Evolutionary conservation across 2,797 vertebrate species (phyloP).

Genomic region (Triplophysa bombifrons): DNA sequence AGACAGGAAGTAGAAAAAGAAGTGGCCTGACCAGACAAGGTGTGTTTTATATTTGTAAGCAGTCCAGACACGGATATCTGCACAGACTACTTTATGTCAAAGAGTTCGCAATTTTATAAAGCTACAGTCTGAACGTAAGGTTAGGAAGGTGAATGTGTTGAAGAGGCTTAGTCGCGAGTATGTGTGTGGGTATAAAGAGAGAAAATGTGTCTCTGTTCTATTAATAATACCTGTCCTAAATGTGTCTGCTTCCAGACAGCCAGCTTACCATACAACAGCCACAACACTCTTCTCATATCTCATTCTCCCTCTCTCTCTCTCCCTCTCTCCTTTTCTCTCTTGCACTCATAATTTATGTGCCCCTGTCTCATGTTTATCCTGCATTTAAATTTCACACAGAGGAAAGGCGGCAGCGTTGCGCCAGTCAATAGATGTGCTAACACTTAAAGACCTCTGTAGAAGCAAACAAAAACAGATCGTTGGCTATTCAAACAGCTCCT

Average conservation of each 20-base stretch:
- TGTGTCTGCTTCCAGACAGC: constrained; percentile 66
- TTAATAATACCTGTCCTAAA: constrained; percentile 67
- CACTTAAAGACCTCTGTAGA: constrained; percentile 57
- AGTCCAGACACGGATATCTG: constrained; percentile 6
- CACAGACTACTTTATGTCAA: background rate
- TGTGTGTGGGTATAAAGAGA: background rate
- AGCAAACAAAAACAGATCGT: constrained; percentile 59
- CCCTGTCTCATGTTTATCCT: constrained; percentile 61
- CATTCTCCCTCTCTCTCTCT: background rate
- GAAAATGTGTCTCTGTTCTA: constrained; percentile 55
- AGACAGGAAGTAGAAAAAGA: background rate
- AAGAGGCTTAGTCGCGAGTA: background rate
- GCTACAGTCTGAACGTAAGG: constrained; percentile 18
- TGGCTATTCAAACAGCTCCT: constrained; percentile 51
- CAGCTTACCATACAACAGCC: constrained; percentile 30
- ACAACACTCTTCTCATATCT: constrained; percentile 13
- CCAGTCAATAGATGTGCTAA: constrained; percentile 60
- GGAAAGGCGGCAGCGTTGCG: constrained; percentile 57
- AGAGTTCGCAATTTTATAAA: constrained; percentile 8
- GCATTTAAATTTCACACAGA: constrained; percentile 67
- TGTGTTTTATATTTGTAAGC: constrained; percentile 8
- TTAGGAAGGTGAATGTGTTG: constrained; percentile 12
- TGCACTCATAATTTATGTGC: constrained; percentile 53
- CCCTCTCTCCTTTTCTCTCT: constrained; percentile 9
- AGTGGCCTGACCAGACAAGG: background rate